Base-by-base conservation (phyloP, 2,888 invertebrate genomes). In the Andrena bucephala region DNA sequence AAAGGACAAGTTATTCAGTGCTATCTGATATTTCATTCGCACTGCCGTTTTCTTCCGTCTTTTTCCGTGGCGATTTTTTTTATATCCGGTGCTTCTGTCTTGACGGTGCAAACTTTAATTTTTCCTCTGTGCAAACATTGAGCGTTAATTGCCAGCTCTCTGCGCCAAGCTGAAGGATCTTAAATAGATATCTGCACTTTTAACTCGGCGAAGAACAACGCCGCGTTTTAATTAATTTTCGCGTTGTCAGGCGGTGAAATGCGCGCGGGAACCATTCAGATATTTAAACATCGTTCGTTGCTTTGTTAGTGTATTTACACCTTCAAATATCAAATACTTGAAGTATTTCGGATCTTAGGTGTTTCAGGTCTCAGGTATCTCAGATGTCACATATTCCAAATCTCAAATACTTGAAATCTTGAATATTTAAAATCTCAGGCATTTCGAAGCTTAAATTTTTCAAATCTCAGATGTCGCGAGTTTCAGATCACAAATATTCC, bases 111-210 rank as follows among this genome's bases (percentile, higher is more conserved):
- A 62, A 27, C 8, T 69, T 31, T 29, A 52, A 31, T 50, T 72
- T 72, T 72, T 36, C 52, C n/a, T 16, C 33, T 52, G 27, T 59
- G 69, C 69, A 70, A 70, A 70, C 69, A 63, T 72, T 62, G 50
- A 33, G 33, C 54, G 27, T 72, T 65, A 54, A 63, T 72, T 72
- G 71, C 50, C n/a, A 10, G 62, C 16, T 13, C 52, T 50, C 52
- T 48, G 71, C 29, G 31, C n/a, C 6, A 2, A 33, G 52, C 54
- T 10, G 54, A 57, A 57, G 54, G n/a, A 42, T 42, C 57, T 73
- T 66, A 66, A 73, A 42, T 48, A 66, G 66, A 66, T 73, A 54
- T 27, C 24, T n/a, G 33, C 63, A 13, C 33, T 52, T 24, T 27
- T 13, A 24, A 50, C 24, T 59, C 42, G 20, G 0, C 50, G 27